A percentile compares a stretch with the other conserved stretches of the same genome.
Evolutionary conservation across 1,140 invertebrate genomes (phyloP).

Genomic region (Drosophila aff.): DNA sequence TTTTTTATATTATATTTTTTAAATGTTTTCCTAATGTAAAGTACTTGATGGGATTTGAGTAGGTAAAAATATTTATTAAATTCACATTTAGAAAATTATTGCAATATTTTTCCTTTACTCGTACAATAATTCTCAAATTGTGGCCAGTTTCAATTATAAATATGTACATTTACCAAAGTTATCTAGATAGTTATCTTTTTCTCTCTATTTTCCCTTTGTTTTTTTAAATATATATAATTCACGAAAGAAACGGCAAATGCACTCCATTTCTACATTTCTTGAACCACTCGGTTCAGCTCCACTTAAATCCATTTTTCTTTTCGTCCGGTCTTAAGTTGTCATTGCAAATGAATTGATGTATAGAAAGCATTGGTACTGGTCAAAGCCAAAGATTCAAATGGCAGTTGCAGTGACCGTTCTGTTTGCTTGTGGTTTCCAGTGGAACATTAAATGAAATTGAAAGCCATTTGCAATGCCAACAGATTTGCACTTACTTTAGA

Average conservation of each 20-base stretch:
- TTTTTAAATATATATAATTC: not conserved
- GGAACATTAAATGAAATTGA: slow-evolving; percentile 21
- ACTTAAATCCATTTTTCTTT: slow-evolving; percentile 7
- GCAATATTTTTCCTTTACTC: not conserved
- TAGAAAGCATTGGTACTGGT: slow-evolving; percentile 16
- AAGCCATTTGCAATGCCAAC: slow-evolving; percentile 19
- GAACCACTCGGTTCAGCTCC: not conserved
- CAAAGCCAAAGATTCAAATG: slow-evolving; percentile 16
- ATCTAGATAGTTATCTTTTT: not conserved
- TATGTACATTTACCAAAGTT: not conserved
- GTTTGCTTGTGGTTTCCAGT: slow-evolving; percentile 11
- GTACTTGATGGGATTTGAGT: too few relatives aligned
- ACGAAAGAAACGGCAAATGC: not conserved
- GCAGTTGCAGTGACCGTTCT: slow-evolving; percentile 6
- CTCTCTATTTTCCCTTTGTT: not conserved
- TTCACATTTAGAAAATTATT: too few relatives aligned
- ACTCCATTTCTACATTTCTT: not conserved
- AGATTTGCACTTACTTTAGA: slow-evolving; percentile 20
- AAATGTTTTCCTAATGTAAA: too few relatives aligned
- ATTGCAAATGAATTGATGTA: slow-evolving; percentile 20
- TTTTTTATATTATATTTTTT: too few relatives aligned
- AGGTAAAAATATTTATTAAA: not conserved
- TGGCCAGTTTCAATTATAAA: not conserved
- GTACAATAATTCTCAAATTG: not conserved
- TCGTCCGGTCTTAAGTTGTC: slow-evolving; percentile 8